Conservation (phyloP, 2,113 vertebrate genomes). For the Menidia beryllina region DNA sequence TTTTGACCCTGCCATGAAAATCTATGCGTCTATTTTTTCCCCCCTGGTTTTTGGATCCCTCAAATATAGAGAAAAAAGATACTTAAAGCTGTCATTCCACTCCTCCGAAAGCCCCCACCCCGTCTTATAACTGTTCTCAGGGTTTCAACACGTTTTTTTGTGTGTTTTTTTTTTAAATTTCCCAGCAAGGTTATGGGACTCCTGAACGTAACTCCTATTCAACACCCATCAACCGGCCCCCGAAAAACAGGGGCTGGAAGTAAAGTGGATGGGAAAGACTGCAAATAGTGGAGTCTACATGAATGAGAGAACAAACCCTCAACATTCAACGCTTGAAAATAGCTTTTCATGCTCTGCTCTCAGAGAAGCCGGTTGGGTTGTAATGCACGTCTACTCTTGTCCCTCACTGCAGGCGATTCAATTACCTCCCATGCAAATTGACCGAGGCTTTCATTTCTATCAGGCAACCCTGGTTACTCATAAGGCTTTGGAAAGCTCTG, state of each 20-base stretch:
- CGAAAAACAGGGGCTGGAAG: conserved; percentile 31
- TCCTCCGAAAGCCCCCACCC: background rate
- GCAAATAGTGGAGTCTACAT: conserved; percentile 53
- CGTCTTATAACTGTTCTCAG: conserved; percentile 27
- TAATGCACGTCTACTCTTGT: conserved; percentile 57
- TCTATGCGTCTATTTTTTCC: too few relatives aligned
- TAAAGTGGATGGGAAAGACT: conserved; percentile 55
- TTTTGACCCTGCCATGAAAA: too few relatives aligned
- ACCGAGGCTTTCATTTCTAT: conserved; percentile 75
- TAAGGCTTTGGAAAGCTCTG: conserved; percentile 73
- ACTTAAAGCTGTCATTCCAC: background rate
- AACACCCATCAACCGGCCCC: conserved; percentile 35
- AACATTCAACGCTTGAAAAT: conserved; percentile 61
- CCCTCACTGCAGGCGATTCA: conserved; percentile 73
- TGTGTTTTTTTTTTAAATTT: conserved; percentile 17
- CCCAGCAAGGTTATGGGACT: conserved; percentile 24
- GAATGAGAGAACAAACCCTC: conserved; percentile 64
- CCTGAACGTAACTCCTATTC: conserved; percentile 35
- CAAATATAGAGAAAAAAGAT: background rate
- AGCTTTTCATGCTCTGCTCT: conserved; percentile 63
- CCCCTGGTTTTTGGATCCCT: background rate
- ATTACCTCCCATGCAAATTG: conserved; percentile 81
- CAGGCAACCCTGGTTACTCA: conserved; percentile 70
- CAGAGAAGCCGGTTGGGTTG: conserved; percentile 63
- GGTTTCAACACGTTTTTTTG: conserved; percentile 53